A percentile compares a stretch with the other conserved stretches of the same genome.
Evolutionary conservation across 2,797 vertebrate species (phyloP).

Genomic region (Limnodromus scolopaceus): DNA sequence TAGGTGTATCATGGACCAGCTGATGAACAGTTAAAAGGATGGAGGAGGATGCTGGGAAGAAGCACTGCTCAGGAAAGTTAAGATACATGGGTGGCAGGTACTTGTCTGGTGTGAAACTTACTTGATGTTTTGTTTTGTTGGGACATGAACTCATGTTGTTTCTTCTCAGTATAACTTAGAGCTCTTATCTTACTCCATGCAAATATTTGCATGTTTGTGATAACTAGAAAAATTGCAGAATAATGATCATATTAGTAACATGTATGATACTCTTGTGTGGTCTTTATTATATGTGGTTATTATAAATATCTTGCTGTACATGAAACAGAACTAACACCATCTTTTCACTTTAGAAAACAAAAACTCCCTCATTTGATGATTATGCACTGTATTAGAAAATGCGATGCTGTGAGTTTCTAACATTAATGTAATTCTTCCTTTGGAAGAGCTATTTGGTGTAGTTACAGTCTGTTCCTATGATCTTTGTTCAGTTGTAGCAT

Average conservation of each 20-base stretch:
- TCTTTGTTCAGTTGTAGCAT: background rate
- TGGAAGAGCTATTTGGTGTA: background rate
- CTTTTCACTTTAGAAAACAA: background rate
- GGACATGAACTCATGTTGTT: background rate
- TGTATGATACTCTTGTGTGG: background rate
- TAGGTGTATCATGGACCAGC: background rate
- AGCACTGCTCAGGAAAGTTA: background rate
- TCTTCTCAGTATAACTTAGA: background rate
- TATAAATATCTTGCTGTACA: background rate
- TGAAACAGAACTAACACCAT: background rate
- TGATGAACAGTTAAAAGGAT: background rate
- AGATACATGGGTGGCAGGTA: background rate
- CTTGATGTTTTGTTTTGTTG: background rate
- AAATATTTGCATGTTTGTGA: background rate
- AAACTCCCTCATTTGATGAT: background rate
- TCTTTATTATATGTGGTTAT: background rate
- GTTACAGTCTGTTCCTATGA: background rate
- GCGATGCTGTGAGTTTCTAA: background rate
- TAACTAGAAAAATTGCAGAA: background rate
- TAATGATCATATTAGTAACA: background rate
- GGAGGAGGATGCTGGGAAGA: background rate
- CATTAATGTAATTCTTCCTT: background rate
- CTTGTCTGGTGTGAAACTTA: background rate
- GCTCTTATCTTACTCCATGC: background rate
- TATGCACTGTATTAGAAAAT: background rate